Percentiles rank a stretch among this genome's conserved stretches.
phyloP scores from a whole-genome alignment of 2,888 invertebrate genomes.

The Ormyrus thymus region DNA sequence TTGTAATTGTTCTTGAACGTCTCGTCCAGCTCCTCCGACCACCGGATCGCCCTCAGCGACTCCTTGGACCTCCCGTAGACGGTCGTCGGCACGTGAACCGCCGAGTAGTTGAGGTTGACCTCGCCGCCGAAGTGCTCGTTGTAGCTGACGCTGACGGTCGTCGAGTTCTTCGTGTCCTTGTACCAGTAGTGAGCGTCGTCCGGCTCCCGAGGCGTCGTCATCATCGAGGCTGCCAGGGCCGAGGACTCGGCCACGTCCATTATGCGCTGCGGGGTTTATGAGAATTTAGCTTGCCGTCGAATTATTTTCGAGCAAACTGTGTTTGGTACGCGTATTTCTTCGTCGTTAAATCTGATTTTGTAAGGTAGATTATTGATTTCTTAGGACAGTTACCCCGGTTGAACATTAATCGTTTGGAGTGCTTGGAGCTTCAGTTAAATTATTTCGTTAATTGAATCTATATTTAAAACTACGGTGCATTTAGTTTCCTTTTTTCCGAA shows the following conservation, averaged over 20 bases:
- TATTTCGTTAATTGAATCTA: too few species aligned
- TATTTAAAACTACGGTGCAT: too few species aligned
- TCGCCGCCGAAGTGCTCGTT: conserved; percentile 86
- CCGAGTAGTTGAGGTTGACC: conserved; percentile 85
- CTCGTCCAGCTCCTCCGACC: conserved; percentile 95
- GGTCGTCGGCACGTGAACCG: conserved; percentile 96
- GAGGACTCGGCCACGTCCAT: conserved; percentile 92
- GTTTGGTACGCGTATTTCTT: too few species aligned
- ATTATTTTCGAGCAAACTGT: too few species aligned
- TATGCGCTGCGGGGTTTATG: conserved; percentile 79
- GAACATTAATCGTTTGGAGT: too few species aligned
- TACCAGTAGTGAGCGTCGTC: conserved; percentile 62
- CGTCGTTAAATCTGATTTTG: too few species aligned
- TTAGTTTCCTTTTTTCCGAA: too few species aligned
- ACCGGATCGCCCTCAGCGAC: conserved; percentile 93
- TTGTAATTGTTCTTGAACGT: conserved; percentile 81
- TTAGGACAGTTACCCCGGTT: too few species aligned
- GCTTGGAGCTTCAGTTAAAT: too few species aligned
- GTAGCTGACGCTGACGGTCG: conserved; percentile 80
- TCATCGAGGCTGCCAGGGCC: conserved; percentile 78
- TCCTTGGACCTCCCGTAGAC: conserved; percentile 93
- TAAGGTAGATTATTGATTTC: too few species aligned
- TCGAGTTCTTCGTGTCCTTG: conserved; percentile 69
- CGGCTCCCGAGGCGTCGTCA: conserved; percentile 59
- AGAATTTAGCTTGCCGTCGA: too few species aligned